Base-by-base conservation (phyloP, 2,113 vertebrate species). In the Tilapia sparmanii region DNA sequence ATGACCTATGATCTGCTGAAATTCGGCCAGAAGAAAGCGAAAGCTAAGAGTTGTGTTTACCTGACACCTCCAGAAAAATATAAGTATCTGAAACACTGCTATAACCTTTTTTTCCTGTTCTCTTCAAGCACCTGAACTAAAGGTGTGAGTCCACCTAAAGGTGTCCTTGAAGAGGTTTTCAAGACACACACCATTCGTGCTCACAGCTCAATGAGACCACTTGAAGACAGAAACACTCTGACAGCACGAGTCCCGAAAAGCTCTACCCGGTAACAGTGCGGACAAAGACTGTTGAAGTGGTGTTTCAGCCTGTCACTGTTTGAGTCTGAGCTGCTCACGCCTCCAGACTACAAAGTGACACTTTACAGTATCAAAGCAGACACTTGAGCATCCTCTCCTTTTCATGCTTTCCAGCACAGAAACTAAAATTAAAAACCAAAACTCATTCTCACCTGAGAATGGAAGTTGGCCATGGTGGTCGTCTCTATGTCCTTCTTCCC, bases 401-500 rank as follows among this genome's bases (percentile, higher is more conserved):
- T n/a, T 54, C 1, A n/a, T 8, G 29, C 8, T 5, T 10, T 4
- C 50, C 31, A 13, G 7, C 4, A 8, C 7, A 10, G 26, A 82
- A 5, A 29, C 18, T 3, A n/a, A 40, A 52, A 73, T 68, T 68
- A 45, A 71, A 47, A 35, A 66, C 24, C 42, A 78, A 45, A 59
- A 59, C 19, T 26, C 57, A 4, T n/a, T 19, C 97, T 97, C 95
- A 99, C 99, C 99, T 99, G 99, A 98, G 98, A 92, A 95, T 98
- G 96, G 97, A 99, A 99, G 96, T 98, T 99, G 89, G 93, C 97
- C 98, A 99, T 99, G 93, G 97, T 99, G 3, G 99, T 99, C 54
- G 99, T 99, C 96, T 99, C 99, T 94, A 99, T 99, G 95, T 99
- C 99, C 95, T 99, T 99, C 97, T 99, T 99, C 94, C 99, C 99